phyloP scores from a whole-genome alignment of 35 echinoderm and acorn worm species.

The Apostichopus parvimensis region DNA sequence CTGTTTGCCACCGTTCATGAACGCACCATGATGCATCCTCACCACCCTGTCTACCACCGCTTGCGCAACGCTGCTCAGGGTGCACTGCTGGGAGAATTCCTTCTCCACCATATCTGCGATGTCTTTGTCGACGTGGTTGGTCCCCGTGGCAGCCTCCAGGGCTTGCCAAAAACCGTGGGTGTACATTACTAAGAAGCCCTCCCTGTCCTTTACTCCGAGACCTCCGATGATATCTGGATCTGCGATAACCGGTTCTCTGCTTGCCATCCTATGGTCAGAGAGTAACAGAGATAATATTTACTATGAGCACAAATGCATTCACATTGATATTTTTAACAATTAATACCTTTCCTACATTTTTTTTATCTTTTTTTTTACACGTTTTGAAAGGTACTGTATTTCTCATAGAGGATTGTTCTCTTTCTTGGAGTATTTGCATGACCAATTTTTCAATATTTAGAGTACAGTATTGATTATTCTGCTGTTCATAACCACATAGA shows the following conservation, averaged over 20 bases:
- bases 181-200: constrained; percentile 87
- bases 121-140: constrained; percentile 73
- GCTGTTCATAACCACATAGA: too few species aligned
- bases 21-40: constrained; percentile 90
- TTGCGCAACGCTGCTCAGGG: constrained; percentile 91
- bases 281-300: background rate
- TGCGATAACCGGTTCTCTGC: constrained; percentile 87
- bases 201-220: constrained; percentile 44
- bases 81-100: constrained; percentile 82
- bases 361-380: too few species aligned
- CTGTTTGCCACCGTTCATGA: constrained; percentile 53
- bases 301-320: too few species aligned
- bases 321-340: too few species aligned
- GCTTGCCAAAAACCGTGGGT: constrained; percentile 88
- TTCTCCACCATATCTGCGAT: constrained; percentile 82
- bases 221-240: constrained; percentile 95
- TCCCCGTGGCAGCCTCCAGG: constrained; percentile 75
- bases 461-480: too few species aligned
- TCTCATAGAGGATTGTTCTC: too few species aligned
- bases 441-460: too few species aligned
- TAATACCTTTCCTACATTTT: too few species aligned
- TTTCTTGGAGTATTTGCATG: too few species aligned
- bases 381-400: too few species aligned
- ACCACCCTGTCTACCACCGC: constrained; percentile 92
- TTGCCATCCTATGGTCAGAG: constrained; percentile 57